A percentile compares a stretch with the other conserved stretches of the same genome.
phyloP scores from a whole-genome alignment of 2,113 vertebrate genomes.

The Arvicanthis niloticus region DNA sequence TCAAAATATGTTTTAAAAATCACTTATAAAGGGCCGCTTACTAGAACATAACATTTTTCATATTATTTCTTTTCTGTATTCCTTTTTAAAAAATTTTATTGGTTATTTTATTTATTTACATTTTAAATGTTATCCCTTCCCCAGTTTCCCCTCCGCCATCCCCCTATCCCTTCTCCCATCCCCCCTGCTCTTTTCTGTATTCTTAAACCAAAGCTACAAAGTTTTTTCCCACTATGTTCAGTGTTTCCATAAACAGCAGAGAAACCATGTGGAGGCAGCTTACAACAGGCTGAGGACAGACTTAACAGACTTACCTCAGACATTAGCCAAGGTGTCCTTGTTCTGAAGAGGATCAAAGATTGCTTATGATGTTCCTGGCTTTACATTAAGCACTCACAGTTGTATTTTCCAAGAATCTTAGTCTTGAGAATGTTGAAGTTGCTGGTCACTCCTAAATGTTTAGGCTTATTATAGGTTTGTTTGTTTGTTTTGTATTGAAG shows the following conservation, averaged over 20 bases:
- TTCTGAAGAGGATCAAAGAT: neutral
- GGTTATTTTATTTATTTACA: no score
- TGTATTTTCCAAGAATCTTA: neutral
- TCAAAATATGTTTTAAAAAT: neutral
- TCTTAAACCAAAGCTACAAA: neutral
- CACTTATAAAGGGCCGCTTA: neutral
- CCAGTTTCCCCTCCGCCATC: no score
- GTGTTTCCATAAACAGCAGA: neutral
- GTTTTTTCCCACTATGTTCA: neutral
- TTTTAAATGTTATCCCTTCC: no score
- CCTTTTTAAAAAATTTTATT: neutral
- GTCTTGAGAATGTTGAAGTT: neutral
- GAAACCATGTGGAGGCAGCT: neutral
- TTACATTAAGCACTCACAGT: neutral
- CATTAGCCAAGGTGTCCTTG: neutral
- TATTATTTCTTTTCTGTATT: neutral
- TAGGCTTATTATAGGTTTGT: neutral
- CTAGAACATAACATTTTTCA: neutral
- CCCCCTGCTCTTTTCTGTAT: neutral
- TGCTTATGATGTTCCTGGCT: neutral
- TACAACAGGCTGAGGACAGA: neutral
- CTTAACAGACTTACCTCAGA: neutral
- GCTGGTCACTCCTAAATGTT: neutral
- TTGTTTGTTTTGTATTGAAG: neutral
- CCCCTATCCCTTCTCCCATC: rapidly evolving